Evolutionary conservation across 1,140 invertebrate species (phyloP).

Genomic region (Trichogramma pretiosum): DNA sequence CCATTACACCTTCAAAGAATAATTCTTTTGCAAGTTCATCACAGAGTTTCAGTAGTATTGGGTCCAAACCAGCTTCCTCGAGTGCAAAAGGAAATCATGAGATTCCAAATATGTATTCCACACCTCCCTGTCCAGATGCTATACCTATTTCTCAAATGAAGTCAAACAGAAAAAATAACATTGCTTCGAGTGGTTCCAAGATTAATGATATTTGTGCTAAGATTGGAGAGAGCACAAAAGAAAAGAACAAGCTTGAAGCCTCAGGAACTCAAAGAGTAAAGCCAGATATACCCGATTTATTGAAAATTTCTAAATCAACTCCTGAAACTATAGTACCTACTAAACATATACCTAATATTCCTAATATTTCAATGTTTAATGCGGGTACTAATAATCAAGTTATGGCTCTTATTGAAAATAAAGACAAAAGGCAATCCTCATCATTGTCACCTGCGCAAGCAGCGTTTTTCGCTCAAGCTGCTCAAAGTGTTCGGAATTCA

Average conservation of each 20-base stretch:
- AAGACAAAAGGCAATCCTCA: conserved; percentile 22
- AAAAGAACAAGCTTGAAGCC: conserved; percentile 36
- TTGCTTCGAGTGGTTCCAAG: conserved; percentile 37
- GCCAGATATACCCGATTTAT: conserved; percentile 37
- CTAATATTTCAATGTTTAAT: conserved; percentile 38
- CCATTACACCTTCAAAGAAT: conserved; percentile 28
- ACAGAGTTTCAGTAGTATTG: conserved; percentile 4
- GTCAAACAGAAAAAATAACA: conserved; percentile 29
- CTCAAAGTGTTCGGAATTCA: too few relatives aligned
- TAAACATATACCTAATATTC: conserved; percentile 36
- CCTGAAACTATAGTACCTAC: conserved; percentile 12
- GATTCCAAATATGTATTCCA: conserved; percentile 20
- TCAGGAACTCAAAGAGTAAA: conserved; percentile 19
- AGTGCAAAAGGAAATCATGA: conserved; percentile 1
- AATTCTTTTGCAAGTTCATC: conserved; percentile 16
- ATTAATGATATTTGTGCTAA: conserved; percentile 44
- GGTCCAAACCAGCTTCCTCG: conserved; percentile 6
- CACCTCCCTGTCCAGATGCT: conserved; percentile 40
- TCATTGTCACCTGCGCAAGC: conserved; percentile 14
- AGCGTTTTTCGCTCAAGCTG: not conserved
- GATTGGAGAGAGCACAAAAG: conserved; percentile 41
- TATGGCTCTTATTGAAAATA: conserved; percentile 12
- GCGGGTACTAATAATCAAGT: conserved; percentile 23
- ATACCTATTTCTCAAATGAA: conserved; percentile 42
- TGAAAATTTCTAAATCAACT: conserved; percentile 36